A percentile compares a stretch with the other conserved stretches of the same genome.
These are phyloP conservation scores for Chrysopa pallens DNA, from an alignment of 1,140 invertebrate genomes.

Conservation along the genomic window DNA sequence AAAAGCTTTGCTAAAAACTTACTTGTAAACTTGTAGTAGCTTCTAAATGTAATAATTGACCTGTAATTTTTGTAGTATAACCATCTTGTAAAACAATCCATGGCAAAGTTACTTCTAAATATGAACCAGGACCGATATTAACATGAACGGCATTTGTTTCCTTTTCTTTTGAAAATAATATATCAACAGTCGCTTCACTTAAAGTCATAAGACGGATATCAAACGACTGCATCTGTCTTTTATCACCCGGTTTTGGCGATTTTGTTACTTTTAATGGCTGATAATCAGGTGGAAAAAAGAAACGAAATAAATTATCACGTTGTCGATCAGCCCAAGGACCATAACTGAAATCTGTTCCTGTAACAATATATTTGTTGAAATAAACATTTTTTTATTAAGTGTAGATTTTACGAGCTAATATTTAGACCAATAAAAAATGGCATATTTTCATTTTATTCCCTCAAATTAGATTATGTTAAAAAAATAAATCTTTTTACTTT, in stretches of 20 bases:
- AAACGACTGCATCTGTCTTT: constrained; percentile 75
- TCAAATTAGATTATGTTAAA: too few relatives aligned
- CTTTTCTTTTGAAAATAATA: constrained; percentile 89
- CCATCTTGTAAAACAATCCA: constrained; percentile 76
- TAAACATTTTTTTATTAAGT: too few relatives aligned
- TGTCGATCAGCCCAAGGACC: constrained; percentile 97
- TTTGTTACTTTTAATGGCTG: constrained; percentile 56
- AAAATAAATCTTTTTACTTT: too few relatives aligned
- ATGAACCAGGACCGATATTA: constrained; percentile 82
- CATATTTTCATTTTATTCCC: too few relatives aligned
- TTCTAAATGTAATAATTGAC: constrained; percentile 83
- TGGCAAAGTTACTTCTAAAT: constrained; percentile 87
- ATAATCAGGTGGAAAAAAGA: constrained; percentile 89
- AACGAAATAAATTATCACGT: constrained; percentile 85
- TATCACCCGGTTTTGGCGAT: constrained; percentile 66
- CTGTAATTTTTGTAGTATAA: constrained; percentile 78
- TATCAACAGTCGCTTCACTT: constrained; percentile 84
- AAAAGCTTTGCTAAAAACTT: neutral
- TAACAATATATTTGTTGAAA: neutral
- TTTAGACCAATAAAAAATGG: too few relatives aligned
- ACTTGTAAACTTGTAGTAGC: constrained; percentile 77
- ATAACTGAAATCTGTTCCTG: constrained; percentile 84
- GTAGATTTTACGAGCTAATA: too few relatives aligned
- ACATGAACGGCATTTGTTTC: constrained; percentile 94
- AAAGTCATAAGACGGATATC: constrained; percentile 81